Conservation (phyloP, 2,888 invertebrate genomes). For the Bedellia somnulentella region DNA sequence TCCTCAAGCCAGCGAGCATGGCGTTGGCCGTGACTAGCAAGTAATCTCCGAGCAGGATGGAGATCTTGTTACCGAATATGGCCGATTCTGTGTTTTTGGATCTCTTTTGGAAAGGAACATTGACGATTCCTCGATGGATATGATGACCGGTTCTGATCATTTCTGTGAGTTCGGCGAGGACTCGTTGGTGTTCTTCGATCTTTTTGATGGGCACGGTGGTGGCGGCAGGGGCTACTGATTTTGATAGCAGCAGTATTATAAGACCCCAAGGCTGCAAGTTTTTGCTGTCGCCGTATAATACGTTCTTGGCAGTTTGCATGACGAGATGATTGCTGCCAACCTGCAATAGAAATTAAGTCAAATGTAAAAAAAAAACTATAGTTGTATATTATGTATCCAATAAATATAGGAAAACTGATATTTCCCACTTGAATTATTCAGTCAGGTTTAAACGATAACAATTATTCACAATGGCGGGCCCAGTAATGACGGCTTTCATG, state of each 20-base stretch:
- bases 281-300: conserved; percentile 80
- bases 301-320: conserved; percentile 80
- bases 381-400: too few species aligned
- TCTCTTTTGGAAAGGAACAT: conserved; percentile 52
- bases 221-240: conserved; percentile 66
- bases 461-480: too few species aligned
- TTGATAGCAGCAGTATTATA: conserved; percentile 79
- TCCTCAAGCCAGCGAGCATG: conserved; percentile 74
- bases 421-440: too few species aligned
- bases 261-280: conserved; percentile 86
- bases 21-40: conserved; percentile 79
- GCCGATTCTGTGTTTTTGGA: conserved; percentile 69
- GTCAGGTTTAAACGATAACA: too few species aligned
- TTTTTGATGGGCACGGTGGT: conserved; percentile 63
- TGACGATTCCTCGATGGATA: conserved; percentile 69
- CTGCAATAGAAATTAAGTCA: conserved; percentile 22
- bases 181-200: conserved; percentile 49
- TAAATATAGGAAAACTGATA: too few species aligned
- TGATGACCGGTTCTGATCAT: conserved; percentile 85
- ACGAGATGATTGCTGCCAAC: conserved; percentile 86
- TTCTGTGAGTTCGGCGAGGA: conserved; percentile 71
- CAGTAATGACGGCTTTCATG: not conserved
- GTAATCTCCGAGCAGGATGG: conserved; percentile 83
- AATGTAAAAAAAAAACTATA: too few species aligned
- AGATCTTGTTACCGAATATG: conserved; percentile 87